phyloP scores from a whole-genome alignment of 2,113 vertebrate species.

The Eretmochelys imbricata region DNA sequence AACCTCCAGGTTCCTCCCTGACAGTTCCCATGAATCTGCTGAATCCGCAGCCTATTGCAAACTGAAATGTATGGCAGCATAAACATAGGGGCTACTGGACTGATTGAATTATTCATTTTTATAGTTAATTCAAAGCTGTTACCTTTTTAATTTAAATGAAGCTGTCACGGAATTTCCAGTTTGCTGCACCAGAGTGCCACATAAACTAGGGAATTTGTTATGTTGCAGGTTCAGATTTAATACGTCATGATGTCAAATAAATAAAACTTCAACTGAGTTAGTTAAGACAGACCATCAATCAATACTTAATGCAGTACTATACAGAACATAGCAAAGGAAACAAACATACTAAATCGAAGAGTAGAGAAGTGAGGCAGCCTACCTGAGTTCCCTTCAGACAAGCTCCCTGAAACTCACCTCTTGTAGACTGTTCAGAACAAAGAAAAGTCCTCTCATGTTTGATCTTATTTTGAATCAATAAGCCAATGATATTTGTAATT shows the following conservation, averaged over 20 bases:
- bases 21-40: neutral
- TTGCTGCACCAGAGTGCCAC: accelerated
- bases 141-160: neutral
- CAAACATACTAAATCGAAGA: neutral
- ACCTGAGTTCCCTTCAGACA: neutral
- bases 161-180: neutral
- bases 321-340: neutral
- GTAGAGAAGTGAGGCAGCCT: neutral
- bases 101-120: neutral
- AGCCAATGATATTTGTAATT: neutral
- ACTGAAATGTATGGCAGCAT: neutral
- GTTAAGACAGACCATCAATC: too few relatives aligned
- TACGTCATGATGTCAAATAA: too few relatives aligned
- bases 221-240: too few relatives aligned
- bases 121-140: neutral
- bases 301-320: neutral
- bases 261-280: too few relatives aligned
- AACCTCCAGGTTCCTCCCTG: neutral
- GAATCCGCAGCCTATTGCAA: neutral
- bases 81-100: neutral
- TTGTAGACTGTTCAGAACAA: neutral
- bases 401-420: neutral
- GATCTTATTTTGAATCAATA: neutral
- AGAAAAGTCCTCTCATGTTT: neutral
- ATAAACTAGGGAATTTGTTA: neutral